Conservation (phyloP, 2,797 vertebrate species). For the Melanotaenia maccullochi region DNA sequence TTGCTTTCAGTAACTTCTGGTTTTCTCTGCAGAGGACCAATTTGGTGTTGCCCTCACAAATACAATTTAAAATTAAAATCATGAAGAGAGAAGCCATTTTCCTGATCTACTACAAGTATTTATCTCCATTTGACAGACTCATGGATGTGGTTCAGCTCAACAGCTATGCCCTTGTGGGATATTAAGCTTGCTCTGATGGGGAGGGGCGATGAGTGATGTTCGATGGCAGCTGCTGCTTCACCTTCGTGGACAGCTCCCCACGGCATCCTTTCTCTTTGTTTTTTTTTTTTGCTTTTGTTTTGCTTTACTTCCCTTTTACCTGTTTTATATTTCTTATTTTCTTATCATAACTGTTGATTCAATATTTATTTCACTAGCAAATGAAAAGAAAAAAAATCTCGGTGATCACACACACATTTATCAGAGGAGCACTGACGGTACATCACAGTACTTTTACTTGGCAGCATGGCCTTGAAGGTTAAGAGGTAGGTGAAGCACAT, state of each 20-base stretch:
- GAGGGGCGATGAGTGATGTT: conserved; percentile 60
- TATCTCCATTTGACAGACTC: conserved; percentile 58
- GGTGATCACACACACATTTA: not conserved
- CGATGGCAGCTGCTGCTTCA: conserved; percentile 65
- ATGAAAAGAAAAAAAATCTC: not conserved
- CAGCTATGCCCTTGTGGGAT: conserved; percentile 60
- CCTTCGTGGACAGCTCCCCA: conserved; percentile 40
- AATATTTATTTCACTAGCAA: not conserved
- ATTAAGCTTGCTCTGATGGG: conserved; percentile 53
- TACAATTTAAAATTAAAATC: conserved; percentile 25
- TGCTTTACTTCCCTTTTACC: not conserved
- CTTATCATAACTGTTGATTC: not conserved
- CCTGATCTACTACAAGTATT: conserved; percentile 26
- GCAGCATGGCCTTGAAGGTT: conserved; percentile 57
- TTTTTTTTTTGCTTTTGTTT: not conserved
- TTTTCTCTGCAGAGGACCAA: not conserved
- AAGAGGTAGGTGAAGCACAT: conserved; percentile 65
- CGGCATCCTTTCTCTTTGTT: not conserved
- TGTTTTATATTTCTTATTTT: conserved; percentile 4
- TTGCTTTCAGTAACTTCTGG: conserved; percentile 39
- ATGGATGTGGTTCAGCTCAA: conserved; percentile 35
- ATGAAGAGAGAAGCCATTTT: conserved; percentile 18
- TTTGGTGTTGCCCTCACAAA: conserved; percentile 12
- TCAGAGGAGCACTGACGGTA: conserved; percentile 9
- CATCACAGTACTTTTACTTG: conserved; percentile 25